A percentile compares a stretch with the other conserved stretches of the same genome.
Evolutionary conservation across 2,797 vertebrate genomes (phyloP).

Genomic region (Tragelaphus oryx): DNA sequence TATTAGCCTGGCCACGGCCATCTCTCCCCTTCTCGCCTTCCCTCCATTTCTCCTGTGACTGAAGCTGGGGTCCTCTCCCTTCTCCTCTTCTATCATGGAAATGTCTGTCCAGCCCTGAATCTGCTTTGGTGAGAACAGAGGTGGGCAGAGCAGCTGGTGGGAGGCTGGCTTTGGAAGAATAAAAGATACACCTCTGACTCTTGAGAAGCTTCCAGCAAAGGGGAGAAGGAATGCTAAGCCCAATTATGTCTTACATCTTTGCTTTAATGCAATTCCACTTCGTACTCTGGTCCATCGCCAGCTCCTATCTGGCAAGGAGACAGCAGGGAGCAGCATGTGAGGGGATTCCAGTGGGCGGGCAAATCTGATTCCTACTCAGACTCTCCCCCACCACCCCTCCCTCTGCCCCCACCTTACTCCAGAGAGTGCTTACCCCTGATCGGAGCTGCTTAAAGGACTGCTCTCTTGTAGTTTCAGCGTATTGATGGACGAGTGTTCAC

Average conservation of each 20-base stretch:
- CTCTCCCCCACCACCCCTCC: not conserved
- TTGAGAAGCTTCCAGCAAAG: not conserved
- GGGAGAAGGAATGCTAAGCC: not conserved
- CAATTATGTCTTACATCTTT: fast-evolving
- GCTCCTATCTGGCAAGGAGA: not conserved
- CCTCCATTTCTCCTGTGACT: fast-evolving
- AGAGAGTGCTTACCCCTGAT: not conserved
- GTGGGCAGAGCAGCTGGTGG: not conserved
- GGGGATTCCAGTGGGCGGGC: not conserved
- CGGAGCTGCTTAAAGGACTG: not conserved
- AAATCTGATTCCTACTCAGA: not conserved
- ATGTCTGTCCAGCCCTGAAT: not conserved
- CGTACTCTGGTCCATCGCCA: fast-evolving
- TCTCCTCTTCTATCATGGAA: no score
- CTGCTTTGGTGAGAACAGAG: not conserved
- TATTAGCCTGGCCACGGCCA: not conserved
- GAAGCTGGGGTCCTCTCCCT: not conserved
- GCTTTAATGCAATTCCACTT: not conserved
- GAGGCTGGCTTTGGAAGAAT: not conserved
- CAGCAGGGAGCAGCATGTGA: fast-evolving
- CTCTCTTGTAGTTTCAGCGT: not conserved
- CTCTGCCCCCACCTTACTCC: not conserved
- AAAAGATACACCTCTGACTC: not conserved
- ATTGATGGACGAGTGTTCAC: not conserved
- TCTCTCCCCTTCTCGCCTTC: not conserved